Base-by-base conservation (phyloP, 2,888 invertebrate species). In the Melinaea marsaeus region DNA sequence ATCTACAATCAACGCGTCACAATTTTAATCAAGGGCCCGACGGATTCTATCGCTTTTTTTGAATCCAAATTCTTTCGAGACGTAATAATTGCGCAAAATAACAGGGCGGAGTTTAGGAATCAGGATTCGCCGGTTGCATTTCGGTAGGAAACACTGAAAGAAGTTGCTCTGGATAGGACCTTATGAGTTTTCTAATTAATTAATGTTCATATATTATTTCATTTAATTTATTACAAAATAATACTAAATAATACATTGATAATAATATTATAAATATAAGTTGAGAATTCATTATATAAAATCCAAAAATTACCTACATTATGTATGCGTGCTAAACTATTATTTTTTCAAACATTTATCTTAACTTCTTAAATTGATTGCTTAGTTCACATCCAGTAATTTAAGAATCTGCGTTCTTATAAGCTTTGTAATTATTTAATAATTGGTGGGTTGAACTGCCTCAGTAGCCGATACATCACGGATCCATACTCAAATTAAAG, bases 71-170 rank as follows among this genome's bases (percentile, higher is more conserved):
- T 81, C 86, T 72, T 75, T 64, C 68, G 75, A 79, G 88, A 89
- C 85, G 79, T 83, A 79, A 85, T 90, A 89, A 90, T 90, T 90
- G 88, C 79, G 74, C 81, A 78, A 86, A 89, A 90, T 86, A 83
- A 88, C 83, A 79, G 86, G 82, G 82, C 74, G 77, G 78, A 71
- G 74, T 70, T 65, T 73, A 65, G 64, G 63, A 22, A 46, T 59
- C 60, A 65, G 69, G 72, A 76, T 75, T 76, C 71, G 71, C 72
- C 74, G 69, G 75, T 74, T 80, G 80, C 77, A 74, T 74, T 82
- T 81, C 72, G 75, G 76, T 74, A 73, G 73, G 68, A 64, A 54
- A 45, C 58, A 61, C 55, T 54, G 65, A 63, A 61, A 63, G 35
- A 37, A 63, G 37, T 55, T 46, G 51, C 32, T 54, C 58, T 67